These are phyloP conservation scores for Furcifer pardalis DNA, from an alignment of 2,797 vertebrate genomes.

Conservation along the genomic window DNA sequence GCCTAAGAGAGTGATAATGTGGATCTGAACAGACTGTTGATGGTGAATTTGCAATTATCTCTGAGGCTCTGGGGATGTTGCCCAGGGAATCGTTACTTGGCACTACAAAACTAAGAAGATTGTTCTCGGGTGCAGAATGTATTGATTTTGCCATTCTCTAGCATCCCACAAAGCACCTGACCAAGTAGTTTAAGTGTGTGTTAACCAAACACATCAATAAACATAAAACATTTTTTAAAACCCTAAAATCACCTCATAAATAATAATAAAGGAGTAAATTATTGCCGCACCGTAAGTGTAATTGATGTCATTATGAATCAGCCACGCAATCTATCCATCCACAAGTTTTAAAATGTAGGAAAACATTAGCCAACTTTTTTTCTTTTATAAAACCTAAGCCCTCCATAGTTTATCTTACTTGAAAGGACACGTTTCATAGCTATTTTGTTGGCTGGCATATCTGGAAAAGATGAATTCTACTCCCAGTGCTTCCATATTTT, in stretches of 20 bases:
- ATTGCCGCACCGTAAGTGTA: conserved; percentile 61
- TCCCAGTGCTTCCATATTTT: conserved; percentile 62
- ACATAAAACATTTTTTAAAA: conserved; percentile 67
- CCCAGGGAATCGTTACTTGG: conserved; percentile 57
- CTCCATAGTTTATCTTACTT: conserved; percentile 57
- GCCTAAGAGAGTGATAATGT: conserved; percentile 68
- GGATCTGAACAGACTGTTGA: conserved; percentile 64
- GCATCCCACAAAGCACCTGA: conserved; percentile 65
- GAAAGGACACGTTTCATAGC: conserved; percentile 62
- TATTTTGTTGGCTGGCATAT: conserved; percentile 62
- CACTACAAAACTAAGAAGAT: conserved; percentile 62
- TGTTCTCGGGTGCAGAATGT: conserved; percentile 63
- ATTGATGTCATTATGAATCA: conserved; percentile 73
- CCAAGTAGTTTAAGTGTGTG: conserved; percentile 61
- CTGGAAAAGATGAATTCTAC: conserved; percentile 49
- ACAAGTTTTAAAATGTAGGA: conserved; percentile 69
- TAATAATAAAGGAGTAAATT: conserved; percentile 70
- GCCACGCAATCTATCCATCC: conserved; percentile 68
- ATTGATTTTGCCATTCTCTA: conserved; percentile 69
- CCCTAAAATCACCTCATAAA: conserved; percentile 70
- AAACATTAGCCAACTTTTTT: conserved; percentile 60
- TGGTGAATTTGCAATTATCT: conserved; percentile 61
- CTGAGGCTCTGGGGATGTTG: conserved; percentile 45
- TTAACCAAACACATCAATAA: conserved; percentile 71
- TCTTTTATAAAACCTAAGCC: conserved; percentile 45